Evolutionary conservation across 2,797 vertebrate species (phyloP).

Genomic region (Argyrosomus regius): DNA sequence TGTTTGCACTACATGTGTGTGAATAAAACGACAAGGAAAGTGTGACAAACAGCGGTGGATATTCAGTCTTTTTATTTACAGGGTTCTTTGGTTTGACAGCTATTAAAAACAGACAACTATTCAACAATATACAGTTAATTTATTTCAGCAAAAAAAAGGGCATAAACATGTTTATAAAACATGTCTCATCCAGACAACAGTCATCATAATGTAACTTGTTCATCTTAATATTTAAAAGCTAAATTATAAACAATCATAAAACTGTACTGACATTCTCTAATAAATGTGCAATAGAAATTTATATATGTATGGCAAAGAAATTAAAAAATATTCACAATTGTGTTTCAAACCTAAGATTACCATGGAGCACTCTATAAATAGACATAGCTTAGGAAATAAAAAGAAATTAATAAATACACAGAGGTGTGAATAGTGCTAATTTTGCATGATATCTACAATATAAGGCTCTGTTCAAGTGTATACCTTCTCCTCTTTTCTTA

Average conservation of each 20-base stretch:
- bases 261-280: conserved; percentile 34
- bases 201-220: neutral
- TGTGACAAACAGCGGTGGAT: neutral
- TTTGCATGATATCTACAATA: conserved; percentile 57
- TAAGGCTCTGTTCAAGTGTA: conserved; percentile 53
- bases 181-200: neutral
- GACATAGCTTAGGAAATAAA: conserved; percentile 32
- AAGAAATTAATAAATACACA: conserved; percentile 69
- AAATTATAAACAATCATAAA: conserved; percentile 28
- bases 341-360: conserved; percentile 40
- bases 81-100: conserved; percentile 17
- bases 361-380: conserved; percentile 62
- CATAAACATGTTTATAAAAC: conserved; percentile 42
- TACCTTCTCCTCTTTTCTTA: conserved; percentile 18
- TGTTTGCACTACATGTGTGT: accelerated
- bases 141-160: conserved; percentile 15
- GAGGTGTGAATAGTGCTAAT: conserved; percentile 35
- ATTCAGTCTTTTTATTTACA: conserved; percentile 51
- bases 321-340: conserved; percentile 38
- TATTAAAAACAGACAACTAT: conserved; percentile 10
- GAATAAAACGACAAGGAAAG: neutral
- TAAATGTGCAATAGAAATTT: conserved; percentile 56
- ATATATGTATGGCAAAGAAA: neutral
- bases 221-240: conserved; percentile 4
- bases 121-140: conserved; percentile 21